phyloP scores from a whole-genome alignment of 2,797 vertebrate genomes.

The Myotis pilosus region DNA sequence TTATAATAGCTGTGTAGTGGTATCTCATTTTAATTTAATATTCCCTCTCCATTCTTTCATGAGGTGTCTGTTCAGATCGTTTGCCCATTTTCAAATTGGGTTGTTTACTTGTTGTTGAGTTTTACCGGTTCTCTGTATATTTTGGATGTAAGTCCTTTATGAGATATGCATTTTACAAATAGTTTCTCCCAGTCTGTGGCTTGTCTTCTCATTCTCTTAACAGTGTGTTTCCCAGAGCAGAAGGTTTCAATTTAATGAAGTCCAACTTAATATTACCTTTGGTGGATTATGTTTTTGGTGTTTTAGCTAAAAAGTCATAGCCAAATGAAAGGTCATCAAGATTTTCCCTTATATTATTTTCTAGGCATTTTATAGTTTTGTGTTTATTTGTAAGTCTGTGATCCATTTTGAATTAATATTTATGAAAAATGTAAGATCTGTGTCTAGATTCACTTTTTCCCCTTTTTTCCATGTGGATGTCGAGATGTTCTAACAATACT shows the following conservation, averaged over 20 bases:
- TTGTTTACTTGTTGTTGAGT: neutral
- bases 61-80: neutral
- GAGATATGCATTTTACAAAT: neutral
- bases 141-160: neutral
- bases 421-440: neutral
- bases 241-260: neutral
- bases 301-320: neutral
- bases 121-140: neutral
- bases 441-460: neutral
- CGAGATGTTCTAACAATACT: neutral
- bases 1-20: neutral
- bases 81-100: neutral
- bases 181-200: neutral
- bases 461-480: neutral
- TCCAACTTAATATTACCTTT: conserved; percentile 1
- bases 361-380: neutral
- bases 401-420: neutral
- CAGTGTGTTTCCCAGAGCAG: neutral
- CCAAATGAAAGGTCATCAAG: neutral
- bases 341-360: neutral
- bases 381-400: neutral
- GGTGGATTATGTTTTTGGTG: neutral
- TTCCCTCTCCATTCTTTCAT: neutral
- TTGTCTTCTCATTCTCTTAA: neutral
- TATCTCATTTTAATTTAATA: neutral